phyloP scores from a whole-genome alignment of 2,797 vertebrate species.

The Myoxocephalus aenaeus region DNA sequence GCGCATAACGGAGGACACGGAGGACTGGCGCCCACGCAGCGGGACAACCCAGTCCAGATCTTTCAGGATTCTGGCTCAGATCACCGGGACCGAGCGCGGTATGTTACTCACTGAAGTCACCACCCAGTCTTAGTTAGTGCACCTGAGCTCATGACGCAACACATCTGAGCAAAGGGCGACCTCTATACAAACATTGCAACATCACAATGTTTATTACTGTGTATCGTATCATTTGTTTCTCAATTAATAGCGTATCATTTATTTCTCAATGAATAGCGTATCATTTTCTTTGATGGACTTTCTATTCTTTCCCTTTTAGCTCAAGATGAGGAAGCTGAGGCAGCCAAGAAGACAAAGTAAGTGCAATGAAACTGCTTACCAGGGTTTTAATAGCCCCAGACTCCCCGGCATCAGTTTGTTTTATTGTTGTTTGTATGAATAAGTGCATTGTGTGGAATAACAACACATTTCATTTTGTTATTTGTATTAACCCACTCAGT shows the following conservation, averaged over 20 bases:
- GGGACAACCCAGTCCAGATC: slow-evolving; percentile 97
- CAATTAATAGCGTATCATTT: background rate
- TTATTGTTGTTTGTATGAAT: slow-evolving; percentile 2
- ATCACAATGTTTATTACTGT: background rate
- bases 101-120: slow-evolving; percentile 19
- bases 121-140: background rate
- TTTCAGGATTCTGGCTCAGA: slow-evolving; percentile 97
- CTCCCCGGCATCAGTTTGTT: background rate
- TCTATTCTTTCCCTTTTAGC: slow-evolving; percentile 36
- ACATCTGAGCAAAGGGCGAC: background rate
- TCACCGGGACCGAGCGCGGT: slow-evolving; percentile 94
- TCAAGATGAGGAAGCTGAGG: slow-evolving; percentile 62
- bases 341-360: slow-evolving; percentile 77
- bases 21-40: slow-evolving; percentile 95
- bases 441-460: slow-evolving; percentile 11
- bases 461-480: background rate
- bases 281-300: background rate
- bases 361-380: slow-evolving; percentile 37
- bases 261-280: background rate
- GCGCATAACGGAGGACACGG: slow-evolving; percentile 94
- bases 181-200: background rate
- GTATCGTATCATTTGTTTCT: background rate
- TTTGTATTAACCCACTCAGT: slow-evolving; percentile 4
- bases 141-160: background rate
- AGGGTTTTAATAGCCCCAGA: background rate